Evolutionary conservation across 2,113 vertebrate species (phyloP).

Genomic region (Aegypius monachus): DNA sequence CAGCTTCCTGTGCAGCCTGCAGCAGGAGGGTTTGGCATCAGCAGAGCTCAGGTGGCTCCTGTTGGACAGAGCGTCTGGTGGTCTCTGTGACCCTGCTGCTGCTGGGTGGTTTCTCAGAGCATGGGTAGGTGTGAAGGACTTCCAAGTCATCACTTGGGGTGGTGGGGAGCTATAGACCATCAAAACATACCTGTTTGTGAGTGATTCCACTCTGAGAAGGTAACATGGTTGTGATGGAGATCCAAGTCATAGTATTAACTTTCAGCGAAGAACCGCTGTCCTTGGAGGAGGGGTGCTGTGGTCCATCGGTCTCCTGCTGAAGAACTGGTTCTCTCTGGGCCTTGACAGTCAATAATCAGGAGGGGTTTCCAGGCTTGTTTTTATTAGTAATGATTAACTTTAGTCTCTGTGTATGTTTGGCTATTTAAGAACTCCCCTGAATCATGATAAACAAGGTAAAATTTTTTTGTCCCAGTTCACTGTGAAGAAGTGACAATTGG

Average conservation of each 20-base stretch:
- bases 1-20: not conserved
- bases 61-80: fast-evolving
- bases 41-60: fast-evolving
- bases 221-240: not conserved
- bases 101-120: not conserved
- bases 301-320: not conserved
- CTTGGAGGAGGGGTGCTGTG: fast-evolving
- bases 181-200: fast-evolving
- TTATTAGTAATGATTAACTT: not conserved
- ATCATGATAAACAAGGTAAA: not conserved
- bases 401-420: not conserved
- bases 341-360: fast-evolving
- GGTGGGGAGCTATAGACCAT: fast-evolving
- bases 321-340: not conserved
- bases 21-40: not conserved
- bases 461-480: not conserved
- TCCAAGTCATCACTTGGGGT: fast-evolving
- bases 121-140: not conserved
- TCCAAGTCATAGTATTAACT: fast-evolving
- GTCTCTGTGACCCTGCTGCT: fast-evolving
- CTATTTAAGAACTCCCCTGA: not conserved
- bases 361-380: not conserved
- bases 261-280: fast-evolving
- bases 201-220: not conserved
- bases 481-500: too few relatives aligned